Conservation (phyloP, 2,113 vertebrate genomes). For the Ifrita kowaldi region DNA sequence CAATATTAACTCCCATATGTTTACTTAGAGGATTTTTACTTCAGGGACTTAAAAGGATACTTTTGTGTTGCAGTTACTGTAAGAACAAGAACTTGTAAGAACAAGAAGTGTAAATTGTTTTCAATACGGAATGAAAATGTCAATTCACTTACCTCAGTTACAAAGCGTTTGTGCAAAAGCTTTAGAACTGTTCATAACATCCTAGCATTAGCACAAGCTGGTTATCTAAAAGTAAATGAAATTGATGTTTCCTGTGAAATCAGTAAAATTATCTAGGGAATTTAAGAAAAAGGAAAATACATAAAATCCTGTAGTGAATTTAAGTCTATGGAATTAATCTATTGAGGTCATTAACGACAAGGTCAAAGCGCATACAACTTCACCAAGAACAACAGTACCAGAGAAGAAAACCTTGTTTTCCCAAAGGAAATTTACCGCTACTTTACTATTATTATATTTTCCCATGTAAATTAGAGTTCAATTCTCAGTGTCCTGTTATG, state of each 20-base stretch:
- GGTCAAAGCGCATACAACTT: neutral
- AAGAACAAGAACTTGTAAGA: neutral
- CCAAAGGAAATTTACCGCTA: constrained; percentile 1
- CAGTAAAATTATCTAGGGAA: neutral
- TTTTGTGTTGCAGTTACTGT: neutral
- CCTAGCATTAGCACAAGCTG: neutral
- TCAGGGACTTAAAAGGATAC: neutral
- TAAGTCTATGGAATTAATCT: neutral
- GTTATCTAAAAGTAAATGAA: neutral
- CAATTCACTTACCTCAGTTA: neutral
- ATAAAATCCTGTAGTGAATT: neutral
- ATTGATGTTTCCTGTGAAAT: constrained; percentile 2
- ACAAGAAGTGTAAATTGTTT: neutral
- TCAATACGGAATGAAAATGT: neutral
- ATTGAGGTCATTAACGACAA: neutral
- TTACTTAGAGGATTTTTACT: neutral
- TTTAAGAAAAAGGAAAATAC: constrained; percentile 12
- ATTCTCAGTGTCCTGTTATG: neutral
- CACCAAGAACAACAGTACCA: neutral
- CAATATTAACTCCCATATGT: neutral
- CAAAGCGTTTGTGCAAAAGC: neutral
- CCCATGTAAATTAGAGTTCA: neutral
- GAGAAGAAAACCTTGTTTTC: neutral
- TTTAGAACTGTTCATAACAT: neutral
- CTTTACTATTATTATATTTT: neutral